Conservation (phyloP, 1,140 invertebrate genomes). For the Drosophila sulfurigaster region DNA sequence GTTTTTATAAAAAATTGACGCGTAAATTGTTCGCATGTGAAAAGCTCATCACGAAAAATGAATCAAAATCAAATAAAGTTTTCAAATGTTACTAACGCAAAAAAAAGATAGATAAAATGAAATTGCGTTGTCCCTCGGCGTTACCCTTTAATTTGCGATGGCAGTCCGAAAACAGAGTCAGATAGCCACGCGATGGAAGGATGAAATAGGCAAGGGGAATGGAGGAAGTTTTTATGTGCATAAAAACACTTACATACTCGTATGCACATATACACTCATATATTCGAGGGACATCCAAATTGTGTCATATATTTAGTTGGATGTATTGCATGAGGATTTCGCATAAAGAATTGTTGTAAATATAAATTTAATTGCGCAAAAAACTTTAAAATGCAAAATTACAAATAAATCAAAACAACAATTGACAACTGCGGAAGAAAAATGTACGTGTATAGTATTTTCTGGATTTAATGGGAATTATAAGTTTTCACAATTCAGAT, state of each 20-base stretch:
- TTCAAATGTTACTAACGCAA: conserved; percentile 49
- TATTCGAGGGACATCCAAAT: conserved; percentile 20
- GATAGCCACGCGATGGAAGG: background rate
- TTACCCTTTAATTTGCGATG: conserved; percentile 32
- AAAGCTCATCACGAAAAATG: conserved; percentile 54
- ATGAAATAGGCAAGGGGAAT: background rate
- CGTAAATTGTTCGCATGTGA: conserved; percentile 44
- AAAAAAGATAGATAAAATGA: conserved; percentile 46
- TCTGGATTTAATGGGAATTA: conserved; percentile 53
- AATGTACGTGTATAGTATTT: background rate
- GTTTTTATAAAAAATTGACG: conserved; percentile 35
- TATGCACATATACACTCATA: background rate
- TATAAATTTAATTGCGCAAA: conserved; percentile 80
- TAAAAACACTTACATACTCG: no score
- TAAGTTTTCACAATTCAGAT: conserved; percentile 45
- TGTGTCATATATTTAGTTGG: conserved; percentile 56
- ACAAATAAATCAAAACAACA: conserved; percentile 60
- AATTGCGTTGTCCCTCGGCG: conserved; percentile 25
- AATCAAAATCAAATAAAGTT: conserved; percentile 68
- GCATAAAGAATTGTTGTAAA: conserved; percentile 59
- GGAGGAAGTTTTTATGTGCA: background rate
- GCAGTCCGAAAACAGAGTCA: conserved; percentile 3
- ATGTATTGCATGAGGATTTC: conserved; percentile 46
- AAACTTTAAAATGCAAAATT: conserved; percentile 40
- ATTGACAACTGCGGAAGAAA: conserved; percentile 12